phyloP scores from a whole-genome alignment of 2,888 invertebrate species.

The Athalia cordata region DNA sequence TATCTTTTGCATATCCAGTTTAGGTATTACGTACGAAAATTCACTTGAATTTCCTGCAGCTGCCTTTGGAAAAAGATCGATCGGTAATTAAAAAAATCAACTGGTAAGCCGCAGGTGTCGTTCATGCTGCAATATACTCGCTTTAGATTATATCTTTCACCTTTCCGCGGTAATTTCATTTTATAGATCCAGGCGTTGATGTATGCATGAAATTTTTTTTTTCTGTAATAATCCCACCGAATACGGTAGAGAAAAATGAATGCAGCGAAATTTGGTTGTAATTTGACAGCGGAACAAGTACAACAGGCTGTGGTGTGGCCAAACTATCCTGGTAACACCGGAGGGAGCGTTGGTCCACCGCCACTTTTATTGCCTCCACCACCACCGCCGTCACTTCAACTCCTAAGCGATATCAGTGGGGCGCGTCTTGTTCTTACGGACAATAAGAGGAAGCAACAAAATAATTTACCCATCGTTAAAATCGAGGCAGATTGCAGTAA shows the following conservation, averaged over 20 bases:
- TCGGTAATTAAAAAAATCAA: slow-evolving; percentile 38
- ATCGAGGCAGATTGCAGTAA: slow-evolving; percentile 80
- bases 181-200: background rate
- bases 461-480: slow-evolving; percentile 79
- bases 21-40: too few relatives aligned
- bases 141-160: background rate
- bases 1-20: too few relatives aligned
- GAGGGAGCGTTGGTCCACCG: slow-evolving; percentile 72
- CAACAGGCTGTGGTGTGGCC: slow-evolving; percentile 87
- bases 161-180: background rate
- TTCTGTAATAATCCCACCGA: too few relatives aligned
- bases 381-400: slow-evolving; percentile 81
- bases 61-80: slow-evolving; percentile 8
- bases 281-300: slow-evolving; percentile 76
- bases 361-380: slow-evolving; percentile 74
- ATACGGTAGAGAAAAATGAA: background rate
- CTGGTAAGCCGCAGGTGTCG: background rate
- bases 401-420: slow-evolving; percentile 75
- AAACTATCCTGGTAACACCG: slow-evolving; percentile 76
- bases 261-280: background rate
- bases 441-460: slow-evolving; percentile 76
- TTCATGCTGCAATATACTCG: background rate
- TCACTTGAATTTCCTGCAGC: background rate
- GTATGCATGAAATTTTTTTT: too few relatives aligned
- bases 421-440: slow-evolving; percentile 80